These are phyloP conservation scores for Sepioteuthis lessoniana DNA, from an alignment of 2,888 invertebrate species.

Conservation along the genomic window DNA sequence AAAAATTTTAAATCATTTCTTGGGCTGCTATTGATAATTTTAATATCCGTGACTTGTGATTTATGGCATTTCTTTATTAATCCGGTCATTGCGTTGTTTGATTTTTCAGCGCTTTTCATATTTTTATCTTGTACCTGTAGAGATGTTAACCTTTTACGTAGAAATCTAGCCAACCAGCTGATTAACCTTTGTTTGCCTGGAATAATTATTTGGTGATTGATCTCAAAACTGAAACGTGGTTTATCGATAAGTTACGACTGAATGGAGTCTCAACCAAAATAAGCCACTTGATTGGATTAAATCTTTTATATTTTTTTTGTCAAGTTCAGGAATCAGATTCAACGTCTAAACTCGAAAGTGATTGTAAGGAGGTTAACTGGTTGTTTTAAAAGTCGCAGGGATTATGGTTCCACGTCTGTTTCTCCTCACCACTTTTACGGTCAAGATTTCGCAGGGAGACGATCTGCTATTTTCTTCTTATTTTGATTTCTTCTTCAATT, in stretches of 20 bases:
- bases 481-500: too few species aligned
- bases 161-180: background rate
- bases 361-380: too few species aligned
- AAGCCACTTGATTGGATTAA: background rate
- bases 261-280: background rate
- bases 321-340: background rate
- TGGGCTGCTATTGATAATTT: background rate
- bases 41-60: background rate
- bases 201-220: background rate
- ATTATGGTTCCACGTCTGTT: too few species aligned
- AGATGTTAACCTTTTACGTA: background rate
- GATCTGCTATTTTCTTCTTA: too few species aligned
- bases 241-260: background rate
- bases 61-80: background rate
- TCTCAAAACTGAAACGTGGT: background rate
- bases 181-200: background rate
- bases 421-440: too few species aligned
- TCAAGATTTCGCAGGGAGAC: too few species aligned
- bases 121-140: background rate
- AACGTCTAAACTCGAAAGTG: too few species aligned
- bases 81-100: too few species aligned
- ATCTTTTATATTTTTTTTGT: background rate
- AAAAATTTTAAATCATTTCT: background rate
- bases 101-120: background rate
- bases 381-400: background rate